A percentile compares a stretch with the other conserved stretches of the same genome.
phyloP scores from a whole-genome alignment of 2,113 vertebrate species.

The Piprites chloris region DNA sequence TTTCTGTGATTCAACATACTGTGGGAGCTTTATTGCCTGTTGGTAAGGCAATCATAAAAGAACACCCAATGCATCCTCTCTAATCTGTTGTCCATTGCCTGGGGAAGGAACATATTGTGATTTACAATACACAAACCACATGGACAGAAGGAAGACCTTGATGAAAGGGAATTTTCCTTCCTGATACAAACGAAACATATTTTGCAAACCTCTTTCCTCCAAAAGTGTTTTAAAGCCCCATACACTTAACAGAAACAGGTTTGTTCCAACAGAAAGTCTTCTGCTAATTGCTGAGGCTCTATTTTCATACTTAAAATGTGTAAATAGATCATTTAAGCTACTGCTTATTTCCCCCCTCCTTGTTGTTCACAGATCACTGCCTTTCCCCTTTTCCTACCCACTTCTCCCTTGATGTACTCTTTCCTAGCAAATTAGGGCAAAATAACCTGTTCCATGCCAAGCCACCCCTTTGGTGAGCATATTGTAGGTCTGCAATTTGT shows the following conservation, averaged over 20 bases:
- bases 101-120: background rate
- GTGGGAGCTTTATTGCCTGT: background rate
- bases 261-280: background rate
- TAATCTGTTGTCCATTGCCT: background rate
- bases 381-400: background rate
- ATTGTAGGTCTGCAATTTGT: conserved; percentile 67
- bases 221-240: background rate
- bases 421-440: conserved; percentile 27
- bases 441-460: conserved; percentile 46
- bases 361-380: background rate
- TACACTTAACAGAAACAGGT: background rate
- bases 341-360: background rate
- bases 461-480: conserved; percentile 25
- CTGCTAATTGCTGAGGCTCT: background rate
- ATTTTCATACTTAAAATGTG: background rate
- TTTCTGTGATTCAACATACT: background rate
- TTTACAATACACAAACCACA: background rate
- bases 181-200: background rate
- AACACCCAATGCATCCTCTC: background rate
- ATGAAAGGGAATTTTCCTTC: background rate
- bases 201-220: background rate
- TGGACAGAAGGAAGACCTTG: background rate
- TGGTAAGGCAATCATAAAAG: background rate
- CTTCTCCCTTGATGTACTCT: background rate
- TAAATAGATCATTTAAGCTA: conserved; percentile 15